phyloP scores from a whole-genome alignment of 2,113 vertebrate genomes.

The Strigops habroptila region DNA sequence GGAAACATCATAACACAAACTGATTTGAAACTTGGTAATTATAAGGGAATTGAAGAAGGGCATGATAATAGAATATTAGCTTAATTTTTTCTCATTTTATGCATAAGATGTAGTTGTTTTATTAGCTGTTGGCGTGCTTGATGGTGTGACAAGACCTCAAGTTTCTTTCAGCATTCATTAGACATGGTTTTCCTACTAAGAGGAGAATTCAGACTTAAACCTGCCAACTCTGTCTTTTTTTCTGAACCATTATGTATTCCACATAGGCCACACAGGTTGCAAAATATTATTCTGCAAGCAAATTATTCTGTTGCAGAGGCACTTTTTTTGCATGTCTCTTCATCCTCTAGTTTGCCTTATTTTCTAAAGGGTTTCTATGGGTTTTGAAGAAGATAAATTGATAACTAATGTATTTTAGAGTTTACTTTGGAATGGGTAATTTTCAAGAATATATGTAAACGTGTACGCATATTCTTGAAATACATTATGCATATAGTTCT shows the following conservation, averaged over 20 bases:
- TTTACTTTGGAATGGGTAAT: conserved; percentile 12
- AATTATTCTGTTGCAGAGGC: conserved; percentile 13
- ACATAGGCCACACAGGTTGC: neutral
- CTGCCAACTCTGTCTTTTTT: neutral
- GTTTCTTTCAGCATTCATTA: conserved; percentile 15
- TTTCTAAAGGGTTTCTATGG: neutral
- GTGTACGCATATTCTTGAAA: neutral
- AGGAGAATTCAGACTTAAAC: conserved; percentile 27
- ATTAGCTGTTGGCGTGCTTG: neutral
- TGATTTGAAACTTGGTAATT: neutral
- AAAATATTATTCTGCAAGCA: conserved; percentile 43
- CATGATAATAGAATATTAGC: neutral
- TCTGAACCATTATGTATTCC: conserved; percentile 14
- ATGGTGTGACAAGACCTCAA: neutral
- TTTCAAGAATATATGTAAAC: conserved; percentile 5
- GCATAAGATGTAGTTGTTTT: neutral
- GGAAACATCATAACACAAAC: neutral
- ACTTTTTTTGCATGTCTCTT: neutral
- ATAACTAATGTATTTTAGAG: conserved; percentile 7
- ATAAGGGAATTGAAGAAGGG: neutral
- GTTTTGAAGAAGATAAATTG: conserved; percentile 26
- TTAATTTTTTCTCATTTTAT: conserved; percentile 18
- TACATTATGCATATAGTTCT: neutral
- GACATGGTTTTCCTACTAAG: neutral
- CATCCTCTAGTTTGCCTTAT: neutral